These are phyloP conservation scores for Brienomyrus longianalis DNA, from an alignment of 2,113 vertebrate species.

Conservation along the genomic window DNA sequence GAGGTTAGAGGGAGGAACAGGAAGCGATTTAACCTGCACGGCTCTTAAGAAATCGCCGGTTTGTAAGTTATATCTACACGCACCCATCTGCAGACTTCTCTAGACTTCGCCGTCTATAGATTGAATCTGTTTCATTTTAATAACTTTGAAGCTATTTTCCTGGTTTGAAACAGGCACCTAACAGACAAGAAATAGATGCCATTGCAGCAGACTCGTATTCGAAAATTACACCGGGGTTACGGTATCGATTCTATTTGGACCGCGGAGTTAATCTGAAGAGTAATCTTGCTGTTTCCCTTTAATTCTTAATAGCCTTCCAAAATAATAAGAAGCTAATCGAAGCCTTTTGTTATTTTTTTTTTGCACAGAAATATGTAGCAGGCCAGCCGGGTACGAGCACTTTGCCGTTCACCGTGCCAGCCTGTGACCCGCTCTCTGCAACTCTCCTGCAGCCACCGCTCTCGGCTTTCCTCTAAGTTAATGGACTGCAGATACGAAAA, in stretches of 20 bases:
- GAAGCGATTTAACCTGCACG: background rate
- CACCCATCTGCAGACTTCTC: background rate
- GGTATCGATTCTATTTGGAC: conserved; percentile 12
- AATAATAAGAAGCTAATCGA: conserved; percentile 1
- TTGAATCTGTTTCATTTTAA: background rate
- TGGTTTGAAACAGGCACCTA: background rate
- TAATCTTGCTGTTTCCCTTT: conserved; percentile 3
- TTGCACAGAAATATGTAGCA: background rate
- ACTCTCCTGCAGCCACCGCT: background rate
- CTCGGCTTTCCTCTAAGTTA: background rate
- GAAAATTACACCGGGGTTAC: conserved; percentile 5
- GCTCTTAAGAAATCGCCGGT: background rate
- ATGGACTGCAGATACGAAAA: background rate
- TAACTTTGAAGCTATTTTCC: background rate
- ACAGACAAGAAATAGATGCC: background rate
- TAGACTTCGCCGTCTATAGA: background rate
- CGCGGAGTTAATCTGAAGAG: conserved; percentile 10
- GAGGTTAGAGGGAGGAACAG: too few relatives aligned
- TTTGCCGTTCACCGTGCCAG: background rate
- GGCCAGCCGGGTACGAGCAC: background rate
- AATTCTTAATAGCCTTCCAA: conserved; percentile 10
- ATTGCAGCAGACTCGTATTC: background rate
- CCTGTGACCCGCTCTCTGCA: background rate
- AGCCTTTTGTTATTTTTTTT: background rate
- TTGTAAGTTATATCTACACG: background rate